Conservation (phyloP, 1,140 invertebrate species). For the Schmidtea mediterranea region DNA sequence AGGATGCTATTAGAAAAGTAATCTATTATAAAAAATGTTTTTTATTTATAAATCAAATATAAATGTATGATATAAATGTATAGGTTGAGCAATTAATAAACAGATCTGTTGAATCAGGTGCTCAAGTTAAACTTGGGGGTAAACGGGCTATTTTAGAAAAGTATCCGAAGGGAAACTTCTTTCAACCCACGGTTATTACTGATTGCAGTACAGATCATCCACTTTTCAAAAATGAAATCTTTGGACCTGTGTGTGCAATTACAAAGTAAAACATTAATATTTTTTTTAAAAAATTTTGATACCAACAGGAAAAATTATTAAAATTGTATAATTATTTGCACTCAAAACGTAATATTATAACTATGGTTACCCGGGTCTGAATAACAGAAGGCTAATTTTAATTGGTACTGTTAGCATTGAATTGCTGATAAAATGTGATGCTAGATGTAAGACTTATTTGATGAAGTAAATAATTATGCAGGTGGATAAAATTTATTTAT, state of each 20-base stretch:
- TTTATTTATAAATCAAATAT: not conserved
- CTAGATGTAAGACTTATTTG: too few relatives aligned
- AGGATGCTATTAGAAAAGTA: constrained; percentile 51
- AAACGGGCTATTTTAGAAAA: constrained; percentile 18
- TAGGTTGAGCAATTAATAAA: constrained; percentile 43
- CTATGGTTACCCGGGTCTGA: too few relatives aligned
- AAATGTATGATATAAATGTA: not conserved
- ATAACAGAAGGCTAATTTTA: too few relatives aligned
- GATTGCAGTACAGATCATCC: constrained; percentile 49
- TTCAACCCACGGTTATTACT: constrained; percentile 61
- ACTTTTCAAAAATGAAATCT: constrained; percentile 65
- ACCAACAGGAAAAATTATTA: too few relatives aligned
- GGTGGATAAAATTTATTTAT: too few relatives aligned
- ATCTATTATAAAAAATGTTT: constrained; percentile 4
- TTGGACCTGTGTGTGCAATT: constrained; percentile 67
- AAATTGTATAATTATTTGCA: too few relatives aligned
- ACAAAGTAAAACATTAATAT: constrained; percentile 33
- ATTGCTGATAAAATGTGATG: too few relatives aligned
- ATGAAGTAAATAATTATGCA: too few relatives aligned
- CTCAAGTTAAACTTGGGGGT: constrained; percentile 52
- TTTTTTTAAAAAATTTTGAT: too few relatives aligned
- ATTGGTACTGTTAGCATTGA: too few relatives aligned
- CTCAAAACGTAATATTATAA: too few relatives aligned
- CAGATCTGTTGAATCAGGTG: constrained; percentile 58
- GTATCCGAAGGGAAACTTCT: constrained; percentile 37